phyloP scores from a whole-genome alignment of 2,797 vertebrate species.

The Podarcis lilfordi region DNA sequence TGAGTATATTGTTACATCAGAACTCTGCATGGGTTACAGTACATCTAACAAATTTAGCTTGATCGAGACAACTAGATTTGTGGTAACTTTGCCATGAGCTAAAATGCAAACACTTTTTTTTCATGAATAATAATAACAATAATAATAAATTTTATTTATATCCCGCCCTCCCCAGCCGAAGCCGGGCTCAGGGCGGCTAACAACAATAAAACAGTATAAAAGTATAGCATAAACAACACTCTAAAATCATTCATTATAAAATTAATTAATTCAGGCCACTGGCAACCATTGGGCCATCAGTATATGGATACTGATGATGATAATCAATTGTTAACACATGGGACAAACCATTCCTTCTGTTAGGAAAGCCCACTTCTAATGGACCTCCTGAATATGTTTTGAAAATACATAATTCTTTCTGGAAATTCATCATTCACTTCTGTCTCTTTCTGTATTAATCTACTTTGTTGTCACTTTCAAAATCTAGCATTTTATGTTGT shows the following conservation, averaged over 20 bases:
- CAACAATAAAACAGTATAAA: too few relatives aligned
- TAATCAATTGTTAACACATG: not conserved
- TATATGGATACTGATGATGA: not conserved
- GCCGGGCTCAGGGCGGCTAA: too few relatives aligned
- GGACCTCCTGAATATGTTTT: not conserved
- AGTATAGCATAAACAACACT: too few relatives aligned
- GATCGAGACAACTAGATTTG: not conserved
- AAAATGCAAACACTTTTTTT: not conserved
- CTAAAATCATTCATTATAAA: too few relatives aligned
- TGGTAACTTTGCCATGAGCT: not conserved
- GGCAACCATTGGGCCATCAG: too few relatives aligned
- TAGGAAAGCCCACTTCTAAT: not conserved
- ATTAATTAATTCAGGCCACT: too few relatives aligned
- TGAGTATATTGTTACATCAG: conserved; percentile 13
- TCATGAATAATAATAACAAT: too few relatives aligned
- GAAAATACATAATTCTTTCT: not conserved
- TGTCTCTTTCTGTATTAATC: not conserved
- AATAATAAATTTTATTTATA: too few relatives aligned
- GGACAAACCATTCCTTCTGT: not conserved
- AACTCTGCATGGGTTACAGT: not conserved
- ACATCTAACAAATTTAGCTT: not conserved
- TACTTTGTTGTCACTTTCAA: not conserved
- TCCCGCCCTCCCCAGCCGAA: too few relatives aligned
- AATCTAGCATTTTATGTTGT: not conserved
- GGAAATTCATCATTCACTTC: not conserved